phyloP scores from a whole-genome alignment of 2,888 invertebrate species.

The Rhingia campestris region DNA sequence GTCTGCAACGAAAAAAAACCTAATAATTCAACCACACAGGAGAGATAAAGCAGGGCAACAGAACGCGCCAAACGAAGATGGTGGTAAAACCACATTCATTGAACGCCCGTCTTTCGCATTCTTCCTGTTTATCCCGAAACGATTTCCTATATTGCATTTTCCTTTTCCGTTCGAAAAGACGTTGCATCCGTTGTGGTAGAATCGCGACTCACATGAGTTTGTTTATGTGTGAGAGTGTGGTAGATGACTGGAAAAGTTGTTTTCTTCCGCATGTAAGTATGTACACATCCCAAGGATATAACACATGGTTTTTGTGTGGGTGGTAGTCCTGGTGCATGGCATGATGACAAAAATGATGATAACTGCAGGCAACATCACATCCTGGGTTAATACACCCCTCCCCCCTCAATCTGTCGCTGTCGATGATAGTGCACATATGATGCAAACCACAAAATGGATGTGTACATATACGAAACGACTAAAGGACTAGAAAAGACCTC shows the following conservation, averaged over 20 bases:
- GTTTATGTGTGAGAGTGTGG: conserved; percentile 10
- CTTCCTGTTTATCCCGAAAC: conserved; percentile 79
- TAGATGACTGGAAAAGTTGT: conserved; percentile 52
- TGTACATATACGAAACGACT: not conserved
- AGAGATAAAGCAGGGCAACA: conserved; percentile 31
- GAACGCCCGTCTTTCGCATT: conserved; percentile 45
- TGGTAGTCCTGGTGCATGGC: conserved; percentile 38
- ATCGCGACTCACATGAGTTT: conserved; percentile 21
- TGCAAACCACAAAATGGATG: conserved; percentile 50
- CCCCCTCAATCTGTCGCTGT: conserved; percentile 28
- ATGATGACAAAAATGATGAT: conserved; percentile 71
- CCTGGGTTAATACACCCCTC: conserved; percentile 39
- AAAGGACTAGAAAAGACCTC: not conserved
- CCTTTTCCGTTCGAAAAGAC: conserved; percentile 80
- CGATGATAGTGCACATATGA: conserved; percentile 67
- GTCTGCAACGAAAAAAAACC: conserved; percentile 26
- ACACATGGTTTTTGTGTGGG: conserved; percentile 15
- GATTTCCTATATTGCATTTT: conserved; percentile 82
- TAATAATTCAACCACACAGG: conserved; percentile 69
- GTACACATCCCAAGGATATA: conserved; percentile 54
- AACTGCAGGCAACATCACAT: conserved; percentile 63
- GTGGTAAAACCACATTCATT: not conserved
- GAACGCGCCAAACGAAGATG: conserved; percentile 4
- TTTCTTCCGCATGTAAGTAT: conserved; percentile 44
- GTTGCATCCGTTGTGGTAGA: conserved; percentile 78